A percentile compares a stretch with the other conserved stretches of the same genome.
phyloP scores from a whole-genome alignment of 1,140 invertebrate species.

The Hycleus cichorii region DNA sequence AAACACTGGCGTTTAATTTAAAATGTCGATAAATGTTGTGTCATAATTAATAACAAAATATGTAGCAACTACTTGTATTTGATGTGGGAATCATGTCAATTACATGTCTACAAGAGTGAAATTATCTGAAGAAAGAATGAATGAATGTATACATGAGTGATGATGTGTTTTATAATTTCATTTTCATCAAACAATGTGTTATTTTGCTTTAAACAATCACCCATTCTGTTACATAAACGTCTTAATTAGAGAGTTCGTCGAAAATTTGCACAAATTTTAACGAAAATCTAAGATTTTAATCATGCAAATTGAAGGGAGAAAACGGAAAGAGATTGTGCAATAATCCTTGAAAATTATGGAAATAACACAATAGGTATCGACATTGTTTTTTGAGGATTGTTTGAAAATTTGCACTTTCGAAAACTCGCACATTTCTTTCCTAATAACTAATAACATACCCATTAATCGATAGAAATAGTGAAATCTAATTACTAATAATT shows the following conservation, averaged over 20 bases:
- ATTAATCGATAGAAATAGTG: background rate
- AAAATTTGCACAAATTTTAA: background rate
- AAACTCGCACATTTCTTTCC: background rate
- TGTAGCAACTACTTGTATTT: background rate
- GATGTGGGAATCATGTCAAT: background rate
- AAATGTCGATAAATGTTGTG: no score
- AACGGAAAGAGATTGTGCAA: background rate
- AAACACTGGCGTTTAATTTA: background rate
- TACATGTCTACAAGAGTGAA: background rate
- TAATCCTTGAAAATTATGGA: background rate
- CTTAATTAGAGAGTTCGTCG: background rate
- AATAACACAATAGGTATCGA: background rate
- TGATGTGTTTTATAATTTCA: no score
- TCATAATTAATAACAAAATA: background rate
- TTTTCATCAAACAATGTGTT: no score
- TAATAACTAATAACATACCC: background rate
- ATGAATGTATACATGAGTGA: no score
- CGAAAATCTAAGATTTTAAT: background rate
- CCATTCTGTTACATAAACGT: background rate
- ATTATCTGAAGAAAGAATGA: no score
- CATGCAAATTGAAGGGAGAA: background rate
- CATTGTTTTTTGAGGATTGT: background rate
- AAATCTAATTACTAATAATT: background rate
- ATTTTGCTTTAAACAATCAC: background rate
- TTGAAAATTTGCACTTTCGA: background rate